Percentiles rank a stretch among this genome's conserved stretches.
Evolutionary conservation across 2,888 invertebrate species (phyloP).

Genomic region (Lamellibrachia satsuma): DNA sequence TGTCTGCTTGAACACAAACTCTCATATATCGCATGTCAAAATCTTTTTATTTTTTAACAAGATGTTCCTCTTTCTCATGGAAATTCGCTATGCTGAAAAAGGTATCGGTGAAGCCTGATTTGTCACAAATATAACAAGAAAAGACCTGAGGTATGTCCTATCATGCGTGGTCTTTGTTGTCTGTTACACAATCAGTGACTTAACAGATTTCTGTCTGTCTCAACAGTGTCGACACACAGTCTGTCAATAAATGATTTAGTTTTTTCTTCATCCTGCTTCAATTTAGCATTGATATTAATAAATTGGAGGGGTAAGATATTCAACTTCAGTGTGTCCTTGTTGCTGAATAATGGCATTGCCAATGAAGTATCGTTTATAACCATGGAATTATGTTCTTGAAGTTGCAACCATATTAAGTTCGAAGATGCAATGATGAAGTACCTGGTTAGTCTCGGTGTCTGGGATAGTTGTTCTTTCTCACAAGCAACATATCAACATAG

Average conservation of each 20-base stretch:
- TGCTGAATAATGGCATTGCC: not conserved
- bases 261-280: not conserved
- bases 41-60: not conserved
- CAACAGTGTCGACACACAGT: not conserved
- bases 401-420: not conserved
- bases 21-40: not conserved
- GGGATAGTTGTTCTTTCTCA: not conserved
- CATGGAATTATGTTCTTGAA: not conserved
- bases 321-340: not conserved
- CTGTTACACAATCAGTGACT: not conserved
- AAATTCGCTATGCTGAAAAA: slow-evolving; percentile 2
- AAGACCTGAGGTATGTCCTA: slow-evolving; percentile 8
- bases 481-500: not conserved
- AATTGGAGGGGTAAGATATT: not conserved
- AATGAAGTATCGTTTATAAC: not conserved
- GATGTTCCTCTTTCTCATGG: not conserved
- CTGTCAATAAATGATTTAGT: not conserved
- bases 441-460: not conserved
- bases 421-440: not conserved
- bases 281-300: slow-evolving; percentile 1
- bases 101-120: not conserved
- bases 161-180: not conserved
- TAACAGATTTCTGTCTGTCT: not conserved
- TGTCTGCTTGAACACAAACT: slow-evolving; percentile 8
- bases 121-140: not conserved